These are phyloP conservation scores for Bombus confusus DNA, from an alignment of 1,140 invertebrate genomes.

Conservation along the genomic window DNA sequence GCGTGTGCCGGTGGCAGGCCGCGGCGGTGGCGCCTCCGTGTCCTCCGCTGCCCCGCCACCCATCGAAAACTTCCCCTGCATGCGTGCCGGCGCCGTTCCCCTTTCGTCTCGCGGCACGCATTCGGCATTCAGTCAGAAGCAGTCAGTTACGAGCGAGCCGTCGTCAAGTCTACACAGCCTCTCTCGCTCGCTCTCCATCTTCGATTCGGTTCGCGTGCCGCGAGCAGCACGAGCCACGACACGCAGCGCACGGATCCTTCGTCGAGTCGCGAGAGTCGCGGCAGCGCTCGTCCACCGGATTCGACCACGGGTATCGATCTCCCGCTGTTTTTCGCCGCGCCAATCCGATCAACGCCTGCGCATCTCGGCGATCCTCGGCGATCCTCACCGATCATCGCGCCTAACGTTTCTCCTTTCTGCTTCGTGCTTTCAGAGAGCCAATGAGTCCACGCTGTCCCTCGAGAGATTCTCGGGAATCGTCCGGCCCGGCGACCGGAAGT, in stretches of 20 bases:
- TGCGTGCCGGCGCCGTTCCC: conserved; percentile 76
- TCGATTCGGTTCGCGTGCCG: neutral
- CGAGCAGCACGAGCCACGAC: neutral
- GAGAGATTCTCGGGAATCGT: conserved; percentile 87
- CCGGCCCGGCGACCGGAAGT: conserved; percentile 83
- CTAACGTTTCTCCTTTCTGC: conserved; percentile 3
- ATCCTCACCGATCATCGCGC: neutral
- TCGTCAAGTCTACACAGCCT: conserved; percentile 73
- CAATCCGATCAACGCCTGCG: conserved; percentile 9
- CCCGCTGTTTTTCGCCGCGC: conserved; percentile 34
- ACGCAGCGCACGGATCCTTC: neutral
- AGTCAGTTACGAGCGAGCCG: conserved; percentile 81
- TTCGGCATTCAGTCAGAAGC: conserved; percentile 79
- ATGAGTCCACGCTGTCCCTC: conserved; percentile 90
- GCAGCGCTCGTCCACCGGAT: neutral
- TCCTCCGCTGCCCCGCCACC: conserved; percentile 61
- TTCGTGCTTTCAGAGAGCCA: conserved; percentile 86
- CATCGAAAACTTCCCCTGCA: conserved; percentile 80
- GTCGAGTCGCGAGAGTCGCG: neutral
- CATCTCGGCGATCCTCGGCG: neutral
- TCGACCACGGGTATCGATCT: conserved; percentile 56
- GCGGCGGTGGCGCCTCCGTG: conserved; percentile 61
- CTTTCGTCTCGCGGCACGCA: conserved; percentile 80
- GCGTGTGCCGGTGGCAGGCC: conserved; percentile 47
- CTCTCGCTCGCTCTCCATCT: neutral